Conservation (phyloP, 2,888 invertebrate species). For the Palloptera scutellata region DNA sequence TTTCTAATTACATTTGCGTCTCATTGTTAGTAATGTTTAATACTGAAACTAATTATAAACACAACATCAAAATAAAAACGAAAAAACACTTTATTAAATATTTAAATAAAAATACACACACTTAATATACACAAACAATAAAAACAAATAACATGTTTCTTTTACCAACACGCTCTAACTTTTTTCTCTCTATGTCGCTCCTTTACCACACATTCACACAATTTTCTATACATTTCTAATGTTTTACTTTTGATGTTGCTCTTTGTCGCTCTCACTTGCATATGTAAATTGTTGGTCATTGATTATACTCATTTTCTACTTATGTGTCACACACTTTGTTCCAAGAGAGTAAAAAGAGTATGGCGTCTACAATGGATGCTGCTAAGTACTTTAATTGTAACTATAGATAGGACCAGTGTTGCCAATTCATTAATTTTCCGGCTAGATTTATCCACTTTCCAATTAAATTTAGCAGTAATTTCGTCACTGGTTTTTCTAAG, state of each 20-base stretch:
- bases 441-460: too few species aligned
- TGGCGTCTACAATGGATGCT: too few species aligned
- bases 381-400: too few species aligned
- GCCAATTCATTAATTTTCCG: too few species aligned
- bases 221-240: not conserved
- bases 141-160: slow-evolving; percentile 3
- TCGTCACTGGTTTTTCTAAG: too few species aligned
- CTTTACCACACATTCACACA: not conserved
- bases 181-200: not conserved
- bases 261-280: not conserved
- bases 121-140: slow-evolving; percentile 15
- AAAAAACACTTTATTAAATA: slow-evolving; percentile 8
- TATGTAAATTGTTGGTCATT: too few species aligned
- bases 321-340: too few species aligned
- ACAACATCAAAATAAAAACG: not conserved
- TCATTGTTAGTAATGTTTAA: slow-evolving; percentile 4
- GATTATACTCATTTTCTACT: too few species aligned
- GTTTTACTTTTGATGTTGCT: not conserved
- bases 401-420: too few species aligned
- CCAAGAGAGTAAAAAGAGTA: too few species aligned
- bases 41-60: not conserved
- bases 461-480: too few species aligned
- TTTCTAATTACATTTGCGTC: slow-evolving; percentile 29
- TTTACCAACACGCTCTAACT: not conserved
- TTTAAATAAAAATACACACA: slow-evolving; percentile 24